Evolutionary conservation across 2,888 invertebrate species (phyloP), one percentile per base, ranked within the genome.

Genomic region (Agapostemon virescens): DNA sequence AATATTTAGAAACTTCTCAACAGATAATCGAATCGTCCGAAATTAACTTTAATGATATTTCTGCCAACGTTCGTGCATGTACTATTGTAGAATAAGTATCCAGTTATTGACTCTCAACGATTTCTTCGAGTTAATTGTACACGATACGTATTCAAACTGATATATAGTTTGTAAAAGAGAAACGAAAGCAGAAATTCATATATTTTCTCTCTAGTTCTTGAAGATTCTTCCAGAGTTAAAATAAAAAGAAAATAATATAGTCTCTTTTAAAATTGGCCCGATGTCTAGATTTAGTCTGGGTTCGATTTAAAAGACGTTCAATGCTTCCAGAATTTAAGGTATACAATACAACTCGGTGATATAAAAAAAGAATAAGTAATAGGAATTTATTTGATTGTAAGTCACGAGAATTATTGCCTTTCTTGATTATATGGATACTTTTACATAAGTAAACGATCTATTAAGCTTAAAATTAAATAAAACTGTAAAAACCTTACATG

Each of bases 301-400:
- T 17, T 49, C 69, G 40, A 36, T 70, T 68, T 52, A 33, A 74
- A 77, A 74, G 55, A 38, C 74, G 42, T 71, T 71, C 68, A 73
- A 36, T 78, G 78, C 84, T 79, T 79, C 70, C 76, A 74, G 36
- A 76, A 77, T 81, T 49, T 78, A 69, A 84, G 77, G 74, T 79
- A 79, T 73, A 77, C 67, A 83, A 85, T 69, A 74, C 69, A 72
- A 85, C 75, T 78, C 84, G 83, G 85, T 82, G 85, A 85, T 86
- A 86, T 76, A 76, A 85, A 82, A 81, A 74, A 73, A 64, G 55
- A 75, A 63, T 76, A 79, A 83, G 77, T 73, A 79, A 77, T 80
- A 83, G 82, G 74, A 78, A 78, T 82, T 86, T 74, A 85, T 74
- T 83, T 77, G 71, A 72, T 75, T 77, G 68, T 80, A 77, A 77